Evolutionary conservation across 2,888 invertebrate species (phyloP), one percentile per base, ranked within the genome.

Genomic region (Chaetogeoica ovagalla): DNA sequence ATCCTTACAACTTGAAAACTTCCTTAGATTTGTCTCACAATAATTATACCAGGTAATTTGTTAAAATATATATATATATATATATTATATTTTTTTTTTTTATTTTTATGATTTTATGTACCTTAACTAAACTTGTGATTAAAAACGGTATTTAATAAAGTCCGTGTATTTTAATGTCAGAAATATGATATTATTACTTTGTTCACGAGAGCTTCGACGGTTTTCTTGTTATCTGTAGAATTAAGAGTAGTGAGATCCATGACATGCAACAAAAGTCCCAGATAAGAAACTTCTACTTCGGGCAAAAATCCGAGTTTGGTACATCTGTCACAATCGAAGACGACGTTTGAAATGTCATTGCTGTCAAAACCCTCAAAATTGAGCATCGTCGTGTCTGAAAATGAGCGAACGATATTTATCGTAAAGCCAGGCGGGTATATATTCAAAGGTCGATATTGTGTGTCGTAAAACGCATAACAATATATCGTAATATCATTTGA

Each of bases 271-370:
- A 79, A 39, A 43, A 79, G 79, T 19, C 71, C 71, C 21, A 79
- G 63, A 79, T 79, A 79, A 57, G 79, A 63, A 65, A 71, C 79
- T 79, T 79, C 79, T 23, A 71, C 15, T 79, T 79, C 79, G 7
- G 79, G 79, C 39, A 79, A 71, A 71, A 79, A 79, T 8, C 79
- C 79, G 57, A 79, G 6, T 79, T 79, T 79, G 9, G 70, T 57
- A 43, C 13, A 71, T 43, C 79, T 55, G 43, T 71, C 79, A 57
- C 79, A 79, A 1, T 79, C 79, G 9, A 71, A 39, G 19, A 57
- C 79, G 71, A 71, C 37, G 15, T 17, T 19, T 37, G 17, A 21
- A 57, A 79, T 79, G 30, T 79, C 71, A 1, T 63, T 23, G 23
- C 57, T 63, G 57, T 71, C 13, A 19, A 69, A 15, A 65, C 57